These are phyloP conservation scores for Agelas oroides DNA, from an alignment of 37 sponge, comb jelly and placozoan genomes.

Conservation along the genomic window DNA sequence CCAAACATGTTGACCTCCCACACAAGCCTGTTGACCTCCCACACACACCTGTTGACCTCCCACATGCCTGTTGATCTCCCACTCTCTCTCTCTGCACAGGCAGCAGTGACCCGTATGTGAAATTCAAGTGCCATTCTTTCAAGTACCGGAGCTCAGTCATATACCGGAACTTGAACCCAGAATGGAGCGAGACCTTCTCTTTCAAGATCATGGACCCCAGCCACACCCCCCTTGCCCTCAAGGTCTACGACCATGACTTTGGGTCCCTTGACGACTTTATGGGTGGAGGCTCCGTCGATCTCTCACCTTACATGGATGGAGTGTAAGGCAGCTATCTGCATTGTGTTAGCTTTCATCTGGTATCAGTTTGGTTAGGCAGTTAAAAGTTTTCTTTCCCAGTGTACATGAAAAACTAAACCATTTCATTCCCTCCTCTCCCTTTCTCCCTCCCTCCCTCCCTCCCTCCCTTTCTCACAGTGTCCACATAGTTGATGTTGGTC, in stretches of 20 bases:
- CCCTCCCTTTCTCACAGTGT: neutral
- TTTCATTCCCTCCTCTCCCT: too few species aligned
- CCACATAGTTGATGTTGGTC: conserved; percentile 26
- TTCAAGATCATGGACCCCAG: conserved; percentile 41
- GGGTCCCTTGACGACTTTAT: conserved; percentile 83
- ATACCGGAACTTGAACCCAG: conserved; percentile 84
- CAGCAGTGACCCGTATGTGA: conserved; percentile 93
- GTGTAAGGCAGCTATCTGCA: conserved; percentile 42
- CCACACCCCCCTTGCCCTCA: conserved; percentile 30
- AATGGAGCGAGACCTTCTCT: conserved; percentile 87
- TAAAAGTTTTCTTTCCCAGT: neutral
- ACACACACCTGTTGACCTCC: too few species aligned
- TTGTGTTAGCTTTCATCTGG: neutral
- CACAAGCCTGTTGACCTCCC: too few species aligned
- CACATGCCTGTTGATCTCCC: too few species aligned
- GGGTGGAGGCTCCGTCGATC: conserved; percentile 65
- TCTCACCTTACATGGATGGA: conserved; percentile 6
- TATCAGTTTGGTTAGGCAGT: neutral
- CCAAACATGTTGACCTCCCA: too few species aligned
- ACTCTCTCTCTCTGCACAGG: conserved; percentile 33
- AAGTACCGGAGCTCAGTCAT: conserved; percentile 52
- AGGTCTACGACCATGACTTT: conserved; percentile 89
- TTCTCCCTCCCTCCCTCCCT: too few species aligned
- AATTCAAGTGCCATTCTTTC: conserved; percentile 58
- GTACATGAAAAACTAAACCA: neutral